Evolutionary conservation across 2,797 vertebrate species (phyloP), one percentile per base, ranked within the genome.

Genomic region (Champsocephalus gunnari): DNA sequence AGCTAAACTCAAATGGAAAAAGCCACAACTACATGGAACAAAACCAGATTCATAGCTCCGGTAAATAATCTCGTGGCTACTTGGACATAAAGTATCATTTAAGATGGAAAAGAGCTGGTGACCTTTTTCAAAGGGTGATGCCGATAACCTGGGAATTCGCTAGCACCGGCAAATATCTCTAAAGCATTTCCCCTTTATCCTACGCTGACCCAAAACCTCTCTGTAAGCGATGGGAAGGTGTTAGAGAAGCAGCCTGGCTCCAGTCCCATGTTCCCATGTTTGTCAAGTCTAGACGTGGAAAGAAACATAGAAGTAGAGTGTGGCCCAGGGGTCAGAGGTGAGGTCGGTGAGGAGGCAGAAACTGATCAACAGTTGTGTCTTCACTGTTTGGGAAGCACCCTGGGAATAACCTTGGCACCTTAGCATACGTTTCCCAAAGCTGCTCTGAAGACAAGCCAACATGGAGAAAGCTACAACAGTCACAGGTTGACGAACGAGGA

Each of bases 271-370:
- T 50, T 49, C 72, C 59, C 83, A 49, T 93, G 81, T 94, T 93
- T 95, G 87, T 89, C 70, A 77, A 90, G 92, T 93, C 92, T 93
- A 92, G 93, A 91, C 92, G 73, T 28, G 13, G 67, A 71, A 59
- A 67, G 67, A 44, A 61, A 71, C 41, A 68, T 38, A 66, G n/a
- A 54, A 79, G 71, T 21, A 66, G 74, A 64, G 62, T 9, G 6
- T 71, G 84, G 79, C 74, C 66, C 45, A 0, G n/a, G 72, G 88
- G 90, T 91, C 89, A 83, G 73, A 86, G 89, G 83, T 88, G 76
- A 87, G 66, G 73, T 12, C 66, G 77, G 71, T 38, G 70, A 80
- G 63, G 81, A 81, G 73, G 32, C 67, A 73, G 65, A 77, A 73
- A 82, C 73, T 65, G 76, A 86, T 85, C 68, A 85, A 79, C 67